Evolutionary conservation across 1,140 invertebrate genomes (phyloP), one percentile per base, ranked within the genome.

Genomic region (Chironomus striatipennis): DNA sequence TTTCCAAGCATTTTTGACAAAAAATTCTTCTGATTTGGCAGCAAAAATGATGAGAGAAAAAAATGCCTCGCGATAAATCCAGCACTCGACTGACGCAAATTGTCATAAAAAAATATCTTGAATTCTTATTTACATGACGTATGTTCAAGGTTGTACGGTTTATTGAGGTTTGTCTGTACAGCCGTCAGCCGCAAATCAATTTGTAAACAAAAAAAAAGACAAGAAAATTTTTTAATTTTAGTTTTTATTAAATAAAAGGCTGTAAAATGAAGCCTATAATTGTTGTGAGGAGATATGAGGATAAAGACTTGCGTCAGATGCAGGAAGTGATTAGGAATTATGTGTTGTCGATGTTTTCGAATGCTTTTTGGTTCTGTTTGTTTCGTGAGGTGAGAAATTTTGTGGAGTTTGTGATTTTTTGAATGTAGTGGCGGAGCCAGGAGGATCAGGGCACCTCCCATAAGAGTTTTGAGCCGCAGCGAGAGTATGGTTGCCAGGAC

Each of bases 341-440:
- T 70, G 65, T 70, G 6, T 7, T 70, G n/a, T 70, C 65, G 2
- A 70, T 18, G 18, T 70, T 70, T 21, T 70, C 65, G 9, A 18
- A 15, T 70, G 65, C 65, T 20, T 70, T 70, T 70, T 70, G 65
- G 65, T 70, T 70, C 18, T 70, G 65, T 21, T 21, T 70, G 9
- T 70, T 70, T 70, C 65, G 65, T 70, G 65, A 70, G 65, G 65
- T 70, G 18, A 70, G 9, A 8, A 8, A 12, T 57, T 57, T n/a
- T n/a, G n/a, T 57, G 43, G 24, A 57, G 2, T 57, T 57, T 12
- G 10, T 3, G 47, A 8, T 57, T n/a, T 57, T 67, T 20, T 67
- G 8, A n/a, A n/a, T n/a, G n/a, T n/a, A n/a, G n/a, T n/a, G n/a
- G n/a, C n/a, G n/a, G n/a, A n/a, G n/a, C n/a, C n/a, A n/a, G n/a